These are phyloP conservation scores for Thyatira batis DNA, from an alignment of 2,888 invertebrate species.

Conservation along the genomic window DNA sequence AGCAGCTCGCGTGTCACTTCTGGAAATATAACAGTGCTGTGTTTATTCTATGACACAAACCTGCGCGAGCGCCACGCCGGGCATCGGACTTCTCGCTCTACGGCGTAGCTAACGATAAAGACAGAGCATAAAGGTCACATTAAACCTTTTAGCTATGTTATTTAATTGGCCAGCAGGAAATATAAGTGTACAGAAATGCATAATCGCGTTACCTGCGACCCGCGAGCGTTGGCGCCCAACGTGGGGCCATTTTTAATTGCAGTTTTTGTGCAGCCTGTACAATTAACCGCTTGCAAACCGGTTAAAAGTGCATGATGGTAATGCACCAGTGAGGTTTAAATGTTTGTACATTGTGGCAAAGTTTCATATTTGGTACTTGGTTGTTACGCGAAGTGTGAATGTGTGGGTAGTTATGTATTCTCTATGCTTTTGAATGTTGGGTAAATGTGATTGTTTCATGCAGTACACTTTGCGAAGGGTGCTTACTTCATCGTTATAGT, in stretches of 20 bases:
- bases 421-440: too few species aligned
- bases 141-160: too few species aligned
- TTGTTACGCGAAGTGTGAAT: neutral
- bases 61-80: too few species aligned
- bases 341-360: neutral
- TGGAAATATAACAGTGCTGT: neutral
- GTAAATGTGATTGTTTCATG: too few species aligned
- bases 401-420: too few species aligned
- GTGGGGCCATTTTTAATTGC: conserved; percentile 38
- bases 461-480: too few species aligned
- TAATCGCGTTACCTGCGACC: conserved; percentile 30
- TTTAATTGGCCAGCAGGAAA: too few species aligned
- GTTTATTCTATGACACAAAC: too few species aligned
- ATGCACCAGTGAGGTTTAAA: neutral
- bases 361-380: neutral
- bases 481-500: too few species aligned
- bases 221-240: conserved; percentile 28
- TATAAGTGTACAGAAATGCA: conserved; percentile 5
- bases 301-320: conserved; percentile 4
- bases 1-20: neutral
- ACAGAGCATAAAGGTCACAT: neutral
- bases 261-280: conserved; percentile 30
- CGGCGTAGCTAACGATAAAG: too few species aligned
- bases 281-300: conserved; percentile 23
- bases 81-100: too few species aligned